These are phyloP conservation scores for Calcarius ornatus DNA, from an alignment of 2,113 vertebrate genomes.

Conservation along the genomic window DNA sequence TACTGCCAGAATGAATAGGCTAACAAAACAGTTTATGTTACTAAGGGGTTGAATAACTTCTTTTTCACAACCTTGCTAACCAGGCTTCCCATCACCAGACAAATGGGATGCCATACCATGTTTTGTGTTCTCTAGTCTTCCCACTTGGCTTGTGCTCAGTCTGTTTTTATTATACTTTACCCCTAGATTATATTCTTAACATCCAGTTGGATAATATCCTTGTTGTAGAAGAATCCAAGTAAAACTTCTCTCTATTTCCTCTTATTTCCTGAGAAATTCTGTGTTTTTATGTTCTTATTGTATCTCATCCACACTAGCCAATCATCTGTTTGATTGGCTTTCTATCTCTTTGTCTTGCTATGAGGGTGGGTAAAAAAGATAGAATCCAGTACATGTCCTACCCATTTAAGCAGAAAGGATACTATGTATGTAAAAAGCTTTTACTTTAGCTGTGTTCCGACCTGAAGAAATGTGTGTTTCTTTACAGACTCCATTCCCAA, in stretches of 20 bases:
- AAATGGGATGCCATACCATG: background rate
- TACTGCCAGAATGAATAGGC: background rate
- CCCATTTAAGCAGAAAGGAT: background rate
- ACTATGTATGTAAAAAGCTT: background rate
- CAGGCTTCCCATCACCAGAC: background rate
- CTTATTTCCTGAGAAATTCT: background rate
- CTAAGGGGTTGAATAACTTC: background rate
- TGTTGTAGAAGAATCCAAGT: background rate
- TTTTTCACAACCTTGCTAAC: background rate
- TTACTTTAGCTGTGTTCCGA: background rate
- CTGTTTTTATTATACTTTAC: background rate
- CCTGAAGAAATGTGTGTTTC: background rate
- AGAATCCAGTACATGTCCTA: background rate
- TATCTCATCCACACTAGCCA: background rate
- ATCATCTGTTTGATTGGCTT: background rate
- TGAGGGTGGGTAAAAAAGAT: background rate
- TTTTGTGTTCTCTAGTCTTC: background rate
- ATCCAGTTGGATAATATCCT: background rate
- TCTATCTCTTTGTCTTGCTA: background rate
- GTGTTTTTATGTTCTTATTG: background rate
- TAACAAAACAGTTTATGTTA: background rate
- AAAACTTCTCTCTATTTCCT: background rate
- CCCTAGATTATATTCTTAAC: background rate
- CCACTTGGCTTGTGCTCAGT: background rate
- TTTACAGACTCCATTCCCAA: background rate